Evolutionary conservation across 2,797 vertebrate species (phyloP), one percentile per base, ranked within the genome.

Genomic region (Selene dorsalis): DNA sequence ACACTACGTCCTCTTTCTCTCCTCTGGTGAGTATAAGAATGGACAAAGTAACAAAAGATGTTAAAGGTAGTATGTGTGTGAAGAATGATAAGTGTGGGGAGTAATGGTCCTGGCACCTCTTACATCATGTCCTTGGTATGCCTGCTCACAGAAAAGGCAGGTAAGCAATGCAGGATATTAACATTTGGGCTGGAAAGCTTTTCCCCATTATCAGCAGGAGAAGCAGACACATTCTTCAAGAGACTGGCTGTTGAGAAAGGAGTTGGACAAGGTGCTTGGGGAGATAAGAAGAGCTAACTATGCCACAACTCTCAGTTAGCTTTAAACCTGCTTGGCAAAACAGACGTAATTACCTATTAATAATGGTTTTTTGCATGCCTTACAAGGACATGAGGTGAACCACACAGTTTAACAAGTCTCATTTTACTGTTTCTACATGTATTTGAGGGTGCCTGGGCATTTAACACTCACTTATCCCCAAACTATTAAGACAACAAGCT

Each of bases 261-360:
- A 77, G 83, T 74, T 16, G 53, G 74, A 73, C 76, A 60, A 50
- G 43, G 58, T 84, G 85, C 81, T 79, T 7, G 26, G 26, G 38
- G 52, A 88, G 91, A 93, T 92, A 92, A 92, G 92, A 63, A 59
- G 32, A 71, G 6, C 73, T 73, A 28, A 38, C 41, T 4, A 0
- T 32, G n/a, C 53, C 56, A 43, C 56, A 11, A 26, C 59, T 68
- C 20, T 65, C 5, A 9, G 10, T 35, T 41, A 35, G n/a, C 50
- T 59, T 32, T 52, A 6, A 57, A 32, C 0, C 3, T 30, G 47
- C 7, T 32, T 61, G 16, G 43, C 4, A 4, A 26, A 22, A 16
- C 1, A 20, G n/a, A 35, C 12, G 50, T 14, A 57, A 7, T 53
- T 57, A 47, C 38, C 22, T 39, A 55, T 30, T 35, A n/a, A 26